Evolutionary conservation across 2,113 vertebrate species (phyloP).

Genomic region (Sebastes fasciatus): DNA sequence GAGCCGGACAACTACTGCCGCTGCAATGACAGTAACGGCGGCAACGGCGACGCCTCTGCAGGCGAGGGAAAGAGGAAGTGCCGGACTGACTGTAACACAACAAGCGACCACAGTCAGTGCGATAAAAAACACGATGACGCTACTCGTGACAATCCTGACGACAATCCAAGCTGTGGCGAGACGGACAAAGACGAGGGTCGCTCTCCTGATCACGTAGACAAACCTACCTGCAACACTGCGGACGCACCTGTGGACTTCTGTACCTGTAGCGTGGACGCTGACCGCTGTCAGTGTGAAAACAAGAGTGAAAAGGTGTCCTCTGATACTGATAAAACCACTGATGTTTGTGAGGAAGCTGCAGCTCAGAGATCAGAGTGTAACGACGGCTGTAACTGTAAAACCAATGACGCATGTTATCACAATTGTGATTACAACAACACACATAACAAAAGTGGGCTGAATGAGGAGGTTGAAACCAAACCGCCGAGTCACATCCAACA

Average conservation of each 20-base stretch:
- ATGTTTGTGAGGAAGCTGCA: background rate
- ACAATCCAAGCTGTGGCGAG: background rate
- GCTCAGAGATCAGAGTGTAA: background rate
- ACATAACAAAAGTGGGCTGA: background rate
- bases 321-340: background rate
- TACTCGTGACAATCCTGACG: background rate
- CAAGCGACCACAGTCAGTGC: background rate
- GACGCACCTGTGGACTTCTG: background rate
- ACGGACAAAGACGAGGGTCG: background rate
- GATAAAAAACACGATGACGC: fast-evolving
- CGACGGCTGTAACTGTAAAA: background rate
- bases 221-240: background rate
- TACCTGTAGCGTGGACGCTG: slow-evolving; percentile 5
- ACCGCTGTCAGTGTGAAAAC: slow-evolving; percentile 14
- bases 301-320: background rate
- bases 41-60: background rate
- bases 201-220: background rate
- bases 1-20: background rate
- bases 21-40: slow-evolving; percentile 6
- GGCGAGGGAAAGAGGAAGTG: slow-evolving; percentile 7
- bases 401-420: background rate
- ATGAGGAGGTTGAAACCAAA: slow-evolving; percentile 1
- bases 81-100: background rate
- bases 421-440: background rate
- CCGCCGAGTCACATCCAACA: slow-evolving; percentile 11